Base-by-base conservation (phyloP, 1,140 invertebrate species). In the Caerostris darwini region DNA sequence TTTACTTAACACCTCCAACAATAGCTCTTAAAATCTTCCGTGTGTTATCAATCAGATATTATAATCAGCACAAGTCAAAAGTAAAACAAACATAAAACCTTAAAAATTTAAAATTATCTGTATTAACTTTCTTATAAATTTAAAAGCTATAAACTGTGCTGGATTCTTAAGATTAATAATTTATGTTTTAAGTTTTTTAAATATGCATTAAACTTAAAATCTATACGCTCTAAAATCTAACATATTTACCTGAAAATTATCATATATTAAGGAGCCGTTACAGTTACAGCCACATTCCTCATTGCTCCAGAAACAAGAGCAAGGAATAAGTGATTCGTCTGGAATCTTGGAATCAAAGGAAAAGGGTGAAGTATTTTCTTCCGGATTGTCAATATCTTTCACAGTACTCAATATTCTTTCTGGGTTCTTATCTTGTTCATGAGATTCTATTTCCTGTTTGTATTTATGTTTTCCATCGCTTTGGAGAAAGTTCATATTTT, bases 181-280 rank as follows among this genome's bases (percentile, higher is more conserved):
- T n/a, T 59, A 54, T 59, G 19, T 3, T 58, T n/a, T 19, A 58
- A 34, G 53, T 53, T 67, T 19, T 6, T n/a, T 3, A 14, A 50
- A 50, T n/a, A 14, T 89, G 6, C 0, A 2, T 6, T 5, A 17
- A n/a, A 5, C 12, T 34, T 64, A 34, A 61, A 64, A 19, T 3
- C 2, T 14, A 8, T 81, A 56, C 6, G 1, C 17, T n/a, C 17
- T 54, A 90, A 10, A 53, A 90, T 12, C 81, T 58, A 57, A 3
- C 5, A 57, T 3, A n/a, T 54, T 67, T 64, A 92, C 90, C 61
- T 92, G 90, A 59, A 92, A 92, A 64, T 92, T 58, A 54, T 83
- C 61, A 34, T 83, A 61, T n/a, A 19, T 77, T 3, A 92, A 56
- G 2, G 77, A 83, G 10, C 81, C 81, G 6, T 34, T 54, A 57